Evolutionary conservation across 2,797 vertebrate species (phyloP).

Genomic region (Sparus aurata): DNA sequence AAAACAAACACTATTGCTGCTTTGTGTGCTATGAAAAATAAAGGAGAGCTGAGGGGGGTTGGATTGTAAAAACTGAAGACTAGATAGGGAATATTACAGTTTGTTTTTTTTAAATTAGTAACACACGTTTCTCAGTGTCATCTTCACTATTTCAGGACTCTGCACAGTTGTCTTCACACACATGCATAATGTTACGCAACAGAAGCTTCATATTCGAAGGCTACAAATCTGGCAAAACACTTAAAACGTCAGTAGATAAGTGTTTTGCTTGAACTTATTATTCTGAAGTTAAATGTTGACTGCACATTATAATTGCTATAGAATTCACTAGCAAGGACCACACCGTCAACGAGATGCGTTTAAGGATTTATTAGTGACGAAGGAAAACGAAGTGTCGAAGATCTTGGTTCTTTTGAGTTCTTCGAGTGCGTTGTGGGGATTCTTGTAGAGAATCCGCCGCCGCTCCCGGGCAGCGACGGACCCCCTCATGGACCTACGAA

Average conservation of each 20-base stretch:
- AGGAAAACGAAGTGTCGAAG: no score
- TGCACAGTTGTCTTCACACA: conserved; percentile 1
- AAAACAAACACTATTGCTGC: neutral
- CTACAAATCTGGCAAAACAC: conserved; percentile 6
- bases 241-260: neutral
- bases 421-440: no score
- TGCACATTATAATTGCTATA: no score
- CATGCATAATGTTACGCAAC: conserved; percentile 4
- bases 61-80: conserved; percentile 8
- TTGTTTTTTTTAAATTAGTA: neutral
- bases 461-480: no score
- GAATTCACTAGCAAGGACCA: no score
- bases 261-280: no score
- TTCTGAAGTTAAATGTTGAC: no score
- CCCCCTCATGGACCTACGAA: no score
- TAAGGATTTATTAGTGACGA: no score
- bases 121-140: conserved; percentile 8
- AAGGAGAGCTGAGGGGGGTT: conserved; percentile 8
- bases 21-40: conserved; percentile 10
- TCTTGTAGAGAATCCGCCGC: no score
- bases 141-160: neutral
- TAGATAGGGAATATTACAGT: conserved; percentile 7
- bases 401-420: no score
- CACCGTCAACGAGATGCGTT: no score
- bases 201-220: neutral